These are phyloP conservation scores for Chrysolina oricalcia DNA, from an alignment of 2,888 invertebrate species.

Conservation along the genomic window DNA sequence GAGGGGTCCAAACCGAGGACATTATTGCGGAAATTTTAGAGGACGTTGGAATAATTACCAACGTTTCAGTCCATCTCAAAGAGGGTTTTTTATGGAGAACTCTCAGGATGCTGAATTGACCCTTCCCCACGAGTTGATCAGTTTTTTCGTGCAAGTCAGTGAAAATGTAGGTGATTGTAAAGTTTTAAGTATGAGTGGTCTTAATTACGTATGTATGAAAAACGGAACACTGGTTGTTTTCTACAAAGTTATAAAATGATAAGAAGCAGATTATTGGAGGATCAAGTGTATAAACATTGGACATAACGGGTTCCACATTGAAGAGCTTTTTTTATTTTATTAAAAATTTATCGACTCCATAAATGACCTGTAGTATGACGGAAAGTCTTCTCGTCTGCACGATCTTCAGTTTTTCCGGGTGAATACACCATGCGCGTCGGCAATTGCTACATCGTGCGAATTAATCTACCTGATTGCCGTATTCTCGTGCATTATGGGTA, in stretches of 20 bases:
- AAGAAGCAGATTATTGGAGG: too few species aligned
- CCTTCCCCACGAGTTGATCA: not conserved
- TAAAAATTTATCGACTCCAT: too few species aligned
- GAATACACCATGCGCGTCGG: conserved; percentile 46
- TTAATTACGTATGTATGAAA: conserved; percentile 12
- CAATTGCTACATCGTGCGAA: conserved; percentile 53
- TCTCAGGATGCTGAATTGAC: not conserved
- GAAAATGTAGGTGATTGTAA: not conserved
- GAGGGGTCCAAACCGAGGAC: not conserved
- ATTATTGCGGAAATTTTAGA: not conserved
- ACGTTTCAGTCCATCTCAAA: not conserved
- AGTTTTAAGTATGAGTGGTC: conserved; percentile 1
- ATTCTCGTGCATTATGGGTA: conserved; percentile 42
- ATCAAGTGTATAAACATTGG: too few species aligned
- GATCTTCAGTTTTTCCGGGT: conserved; percentile 50
- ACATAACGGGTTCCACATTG: too few species aligned
- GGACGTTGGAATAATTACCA: not conserved
- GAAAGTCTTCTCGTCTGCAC: conserved; percentile 33
- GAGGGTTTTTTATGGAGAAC: not conserved
- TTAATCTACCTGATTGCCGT: conserved; percentile 46
- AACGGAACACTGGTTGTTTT: too few species aligned
- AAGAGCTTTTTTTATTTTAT: too few species aligned
- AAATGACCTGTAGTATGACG: not conserved
- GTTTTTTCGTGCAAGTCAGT: conserved; percentile 13
- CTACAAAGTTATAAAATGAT: too few species aligned